phyloP scores from a whole-genome alignment of 2,113 vertebrate species.

The Danio rerio region GRCz12tu NC_133183.1:35698001-35698500 shows the following conservation, averaged over 20 bases:
- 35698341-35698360: constrained; percentile 52
- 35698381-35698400: constrained; percentile 53
- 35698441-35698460: constrained; percentile 68
- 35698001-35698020: constrained; percentile 44
- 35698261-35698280: background rate
- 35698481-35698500: constrained; percentile 45
- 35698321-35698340: constrained; percentile 9
- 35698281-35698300: background rate
- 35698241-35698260: constrained; percentile 9
- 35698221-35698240: constrained; percentile 1
- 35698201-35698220: background rate
- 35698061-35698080: constrained; percentile 44
- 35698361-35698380: constrained; percentile 64
- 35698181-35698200: constrained; percentile 22
- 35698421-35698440: constrained; percentile 80
- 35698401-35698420: constrained; percentile 67
- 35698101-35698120: constrained; percentile 46
- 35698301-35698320: constrained; percentile 24
- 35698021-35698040: constrained; percentile 41
- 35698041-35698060: constrained; percentile 51
- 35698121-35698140: constrained; percentile 32
- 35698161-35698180: constrained; percentile 30
- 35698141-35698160: constrained; percentile 35
- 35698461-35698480: constrained; percentile 71
- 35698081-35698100: constrained; percentile 39